Evolutionary conservation across 2,797 vertebrate genomes (phyloP).

Genomic region (Falco cherrug): DNA sequence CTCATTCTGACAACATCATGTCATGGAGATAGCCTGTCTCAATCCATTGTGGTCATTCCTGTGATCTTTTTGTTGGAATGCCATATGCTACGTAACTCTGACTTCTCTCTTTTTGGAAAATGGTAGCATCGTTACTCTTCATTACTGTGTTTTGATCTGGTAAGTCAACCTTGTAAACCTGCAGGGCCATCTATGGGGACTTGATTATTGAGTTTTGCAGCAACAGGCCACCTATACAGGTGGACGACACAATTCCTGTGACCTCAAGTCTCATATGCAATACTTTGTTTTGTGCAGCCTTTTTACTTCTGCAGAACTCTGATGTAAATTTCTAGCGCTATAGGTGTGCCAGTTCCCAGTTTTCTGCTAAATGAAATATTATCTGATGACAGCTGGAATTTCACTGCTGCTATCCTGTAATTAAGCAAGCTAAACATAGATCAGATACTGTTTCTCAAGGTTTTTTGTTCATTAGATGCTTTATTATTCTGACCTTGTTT

Average conservation of each 20-base stretch:
- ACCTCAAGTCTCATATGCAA: background rate
- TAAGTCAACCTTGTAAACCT: background rate
- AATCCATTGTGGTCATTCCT: background rate
- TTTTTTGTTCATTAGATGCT: constrained; percentile 8
- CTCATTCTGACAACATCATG: background rate
- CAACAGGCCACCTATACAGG: background rate
- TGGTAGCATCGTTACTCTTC: background rate
- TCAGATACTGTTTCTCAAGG: background rate
- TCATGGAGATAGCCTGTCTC: background rate
- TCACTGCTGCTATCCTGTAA: background rate
- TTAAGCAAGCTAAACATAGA: constrained; percentile 24
- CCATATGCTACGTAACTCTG: background rate
- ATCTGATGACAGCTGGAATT: background rate
- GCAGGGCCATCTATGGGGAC: background rate
- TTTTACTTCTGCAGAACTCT: background rate
- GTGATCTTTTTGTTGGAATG: background rate
- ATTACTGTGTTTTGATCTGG: background rate
- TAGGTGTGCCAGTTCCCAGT: background rate
- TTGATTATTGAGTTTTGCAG: background rate
- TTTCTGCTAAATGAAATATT: background rate
- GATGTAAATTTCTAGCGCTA: background rate
- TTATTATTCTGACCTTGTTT: constrained; percentile 22
- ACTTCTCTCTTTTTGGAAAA: background rate
- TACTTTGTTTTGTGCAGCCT: background rate
- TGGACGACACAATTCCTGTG: background rate